Evolutionary conservation across 2,888 invertebrate species (phyloP).

Genomic region (Craniophora ligustri): DNA sequence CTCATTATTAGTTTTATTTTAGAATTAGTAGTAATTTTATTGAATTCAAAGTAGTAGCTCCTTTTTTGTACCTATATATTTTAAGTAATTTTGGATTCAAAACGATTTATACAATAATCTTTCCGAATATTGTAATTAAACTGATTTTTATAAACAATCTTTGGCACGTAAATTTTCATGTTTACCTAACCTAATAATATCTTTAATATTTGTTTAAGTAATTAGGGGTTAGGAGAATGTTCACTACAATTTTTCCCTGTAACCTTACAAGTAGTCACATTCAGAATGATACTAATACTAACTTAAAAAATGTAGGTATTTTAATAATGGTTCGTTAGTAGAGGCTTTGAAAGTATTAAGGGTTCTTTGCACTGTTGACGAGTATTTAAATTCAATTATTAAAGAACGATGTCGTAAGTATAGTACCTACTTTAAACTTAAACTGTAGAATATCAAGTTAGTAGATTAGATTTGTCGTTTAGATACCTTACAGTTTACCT

Average conservation of each 20-base stretch:
- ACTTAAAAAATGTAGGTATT: too few species aligned
- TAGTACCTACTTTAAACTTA: conserved; percentile 50
- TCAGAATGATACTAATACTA: background rate
- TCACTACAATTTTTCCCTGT: conserved; percentile 13
- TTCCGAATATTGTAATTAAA: conserved; percentile 25
- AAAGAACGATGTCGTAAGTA: conserved; percentile 54
- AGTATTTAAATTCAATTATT: conserved; percentile 60
- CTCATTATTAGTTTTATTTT: conserved; percentile 15
- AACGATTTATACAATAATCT: too few species aligned
- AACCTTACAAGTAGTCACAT: conserved; percentile 30
- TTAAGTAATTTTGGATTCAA: too few species aligned
- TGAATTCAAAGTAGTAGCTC: too few species aligned
- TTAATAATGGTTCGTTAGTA: conserved; percentile 51
- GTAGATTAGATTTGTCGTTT: conserved; percentile 78
- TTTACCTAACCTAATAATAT: conserved; percentile 27
- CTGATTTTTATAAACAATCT: too few species aligned
- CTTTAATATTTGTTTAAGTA: conserved; percentile 42
- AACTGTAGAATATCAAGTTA: conserved; percentile 65
- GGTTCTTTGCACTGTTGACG: conserved; percentile 54
- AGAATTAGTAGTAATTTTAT: background rate
- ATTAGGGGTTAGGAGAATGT: conserved; percentile 28
- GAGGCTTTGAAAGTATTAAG: conserved; percentile 54
- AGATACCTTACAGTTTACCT: too few species aligned
- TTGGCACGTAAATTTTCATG: too few species aligned
- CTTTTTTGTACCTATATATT: too few species aligned